Base-by-base conservation (phyloP, 1,140 invertebrate species). In the Bombus cullumanus region DNA sequence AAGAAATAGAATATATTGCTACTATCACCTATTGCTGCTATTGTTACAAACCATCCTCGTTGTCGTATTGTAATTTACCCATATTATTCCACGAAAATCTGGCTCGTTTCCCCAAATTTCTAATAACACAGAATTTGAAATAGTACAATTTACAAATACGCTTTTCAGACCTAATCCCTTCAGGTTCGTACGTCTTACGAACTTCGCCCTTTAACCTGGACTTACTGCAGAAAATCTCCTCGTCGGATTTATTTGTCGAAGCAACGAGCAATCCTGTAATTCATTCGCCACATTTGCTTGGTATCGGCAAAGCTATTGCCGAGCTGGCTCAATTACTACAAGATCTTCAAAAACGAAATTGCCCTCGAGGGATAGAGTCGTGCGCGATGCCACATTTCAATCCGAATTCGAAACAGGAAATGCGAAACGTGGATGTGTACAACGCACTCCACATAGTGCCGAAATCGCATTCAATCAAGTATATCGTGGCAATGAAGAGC, bases 281-380 rank as follows among this genome's bases (percentile, higher is more conserved):
- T 15, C 89, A 92, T 37, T 95, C 94, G 12, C 94, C 94, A 1
- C 91, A 94, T 73, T 57, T 95, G 0, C 81, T 94, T 0, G 88
- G 88, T 22, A 90, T 95, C 9, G 94, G 94, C 2, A 94, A 94
- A 76, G 90, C 93, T 37, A 91, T 95, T 8, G 69, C 94, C 9
- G 90, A 91, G 39, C 80, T 94, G 10, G 88, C 90, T 0, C 86
- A 92, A 25, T 71, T 83, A 0, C 34, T 94, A 3, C 90, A 84
- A 25, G 88, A 90, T 3, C 10, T 92, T 3, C 92, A 88, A 25
- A 88, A 81, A 31, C 85, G 86, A 37, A 91, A 69, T 13, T 94
- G 94, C 73, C 84, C 87, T 0, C 72, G 73, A 8, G 77, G 10
- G 1, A 66, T 76, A 1, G 53, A 43, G 9, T 84, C 10, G 12